Percentiles rank a stretch among this genome's conserved stretches.
Conservation (phyloP, 2,113 vertebrate species). For the Oncorhynchus tshawytscha region DNA sequence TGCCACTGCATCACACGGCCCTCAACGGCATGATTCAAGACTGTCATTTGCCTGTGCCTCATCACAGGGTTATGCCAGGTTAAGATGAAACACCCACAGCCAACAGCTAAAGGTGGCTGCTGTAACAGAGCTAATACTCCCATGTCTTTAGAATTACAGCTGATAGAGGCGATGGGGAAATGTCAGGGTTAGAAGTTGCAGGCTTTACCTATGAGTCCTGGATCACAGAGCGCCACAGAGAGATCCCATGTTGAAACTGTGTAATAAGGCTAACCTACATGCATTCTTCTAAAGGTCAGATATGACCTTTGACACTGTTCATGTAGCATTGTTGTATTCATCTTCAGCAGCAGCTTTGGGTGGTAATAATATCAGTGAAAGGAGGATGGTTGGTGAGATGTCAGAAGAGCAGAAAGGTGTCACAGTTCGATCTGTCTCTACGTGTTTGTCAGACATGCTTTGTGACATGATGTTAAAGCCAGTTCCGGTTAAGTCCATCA, state of each 20-base stretch:
- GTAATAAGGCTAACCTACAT: neutral
- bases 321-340: neutral
- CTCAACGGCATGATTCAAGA: no score
- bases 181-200: neutral
- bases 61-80: neutral
- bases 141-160: neutral
- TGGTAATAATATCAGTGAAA: neutral
- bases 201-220: neutral
- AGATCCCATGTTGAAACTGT: neutral
- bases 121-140: neutral
- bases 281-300: neutral
- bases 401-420: neutral
- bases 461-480: slow-evolving; percentile 35
- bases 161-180: neutral
- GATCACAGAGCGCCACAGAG: no score
- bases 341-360: neutral
- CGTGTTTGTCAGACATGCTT: slow-evolving; percentile 35
- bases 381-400: slow-evolving; percentile 18
- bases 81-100: neutral
- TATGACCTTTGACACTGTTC: no score
- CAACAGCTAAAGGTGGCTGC: no score
- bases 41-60: neutral
- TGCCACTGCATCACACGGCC: neutral
- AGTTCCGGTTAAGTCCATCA: slow-evolving; percentile 42
- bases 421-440: neutral